phyloP scores from a whole-genome alignment of 2,113 vertebrate species.

The Eulacestoma nigropectus region DNA sequence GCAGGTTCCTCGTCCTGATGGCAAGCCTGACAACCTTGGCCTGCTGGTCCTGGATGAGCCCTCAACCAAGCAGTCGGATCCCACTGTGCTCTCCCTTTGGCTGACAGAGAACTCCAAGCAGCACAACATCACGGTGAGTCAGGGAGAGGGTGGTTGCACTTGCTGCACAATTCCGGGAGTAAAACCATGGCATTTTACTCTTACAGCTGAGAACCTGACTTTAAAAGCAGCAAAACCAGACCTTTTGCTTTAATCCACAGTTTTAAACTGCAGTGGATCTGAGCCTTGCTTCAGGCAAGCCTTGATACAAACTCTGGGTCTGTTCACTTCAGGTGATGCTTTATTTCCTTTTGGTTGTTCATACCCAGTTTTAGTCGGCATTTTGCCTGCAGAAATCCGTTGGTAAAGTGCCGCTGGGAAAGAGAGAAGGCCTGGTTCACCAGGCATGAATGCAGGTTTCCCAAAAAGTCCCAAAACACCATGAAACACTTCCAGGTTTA shows the following conservation, averaged over 20 bases:
- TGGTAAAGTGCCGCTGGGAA: background rate
- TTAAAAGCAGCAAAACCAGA: background rate
- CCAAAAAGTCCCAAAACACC: background rate
- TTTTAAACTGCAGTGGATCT: background rate
- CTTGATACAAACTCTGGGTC: background rate
- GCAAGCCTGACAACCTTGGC: conserved; percentile 83
- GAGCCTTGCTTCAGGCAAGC: background rate
- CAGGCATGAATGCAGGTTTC: background rate
- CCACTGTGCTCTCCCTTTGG: conserved; percentile 91
- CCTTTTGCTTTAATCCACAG: background rate
- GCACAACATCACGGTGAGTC: conserved; percentile 80
- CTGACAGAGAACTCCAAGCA: conserved; percentile 91
- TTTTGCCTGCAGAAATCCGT: background rate
- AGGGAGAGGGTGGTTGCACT: background rate
- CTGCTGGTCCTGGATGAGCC: conserved; percentile 91
- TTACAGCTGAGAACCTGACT: background rate
- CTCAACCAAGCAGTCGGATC: conserved; percentile 90
- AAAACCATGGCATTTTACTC: background rate
- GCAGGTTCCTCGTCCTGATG: conserved; percentile 88
- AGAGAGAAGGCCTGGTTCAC: background rate
- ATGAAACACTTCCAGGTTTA: background rate
- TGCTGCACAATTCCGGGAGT: background rate
- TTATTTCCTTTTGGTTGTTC: background rate
- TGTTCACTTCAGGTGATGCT: background rate
- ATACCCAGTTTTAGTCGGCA: background rate